A percentile compares a stretch with the other conserved stretches of the same genome.
phyloP scores from a whole-genome alignment of 2,113 vertebrate species.

The Candoia aspera region DNA sequence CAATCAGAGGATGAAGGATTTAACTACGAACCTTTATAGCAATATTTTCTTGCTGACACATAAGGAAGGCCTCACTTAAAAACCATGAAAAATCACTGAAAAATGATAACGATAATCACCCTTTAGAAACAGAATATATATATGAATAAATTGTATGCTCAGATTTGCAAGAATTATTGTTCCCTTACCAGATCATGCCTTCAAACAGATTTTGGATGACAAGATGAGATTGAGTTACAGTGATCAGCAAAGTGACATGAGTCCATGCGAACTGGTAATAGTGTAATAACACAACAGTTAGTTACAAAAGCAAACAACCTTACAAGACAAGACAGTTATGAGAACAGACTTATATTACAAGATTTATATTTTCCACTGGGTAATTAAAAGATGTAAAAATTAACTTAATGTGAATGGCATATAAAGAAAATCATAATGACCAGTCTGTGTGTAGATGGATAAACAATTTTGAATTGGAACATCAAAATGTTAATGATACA shows the following conservation, averaged over 20 bases:
- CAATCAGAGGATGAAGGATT: neutral
- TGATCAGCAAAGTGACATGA: conserved; percentile 99
- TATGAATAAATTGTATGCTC: neutral
- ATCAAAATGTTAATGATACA: conserved; percentile 48
- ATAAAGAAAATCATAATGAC: conserved; percentile 44
- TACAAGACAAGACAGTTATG: conserved; percentile 42
- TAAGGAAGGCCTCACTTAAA: neutral
- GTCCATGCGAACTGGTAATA: conserved; percentile 99
- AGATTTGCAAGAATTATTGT: conserved; percentile 39
- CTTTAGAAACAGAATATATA: neutral
- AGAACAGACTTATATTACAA: conserved; percentile 37
- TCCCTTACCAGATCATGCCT: conserved; percentile 99
- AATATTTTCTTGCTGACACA: neutral
- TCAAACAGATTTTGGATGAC: conserved; percentile 99
- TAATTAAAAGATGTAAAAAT: conserved; percentile 38
- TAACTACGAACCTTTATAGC: neutral
- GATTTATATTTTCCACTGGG: conserved; percentile 36
- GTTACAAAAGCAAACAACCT: conserved; percentile 56
- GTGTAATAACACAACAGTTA: conserved; percentile 83
- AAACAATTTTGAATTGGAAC: conserved; percentile 41
- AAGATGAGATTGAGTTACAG: conserved; percentile 99
- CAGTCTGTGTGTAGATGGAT: conserved; percentile 51
- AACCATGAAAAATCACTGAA: neutral
- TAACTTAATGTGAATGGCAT: conserved; percentile 41
- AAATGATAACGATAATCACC: neutral